phyloP scores from a whole-genome alignment of 2,113 vertebrate genomes.

The Gymnogyps californianus region DNA sequence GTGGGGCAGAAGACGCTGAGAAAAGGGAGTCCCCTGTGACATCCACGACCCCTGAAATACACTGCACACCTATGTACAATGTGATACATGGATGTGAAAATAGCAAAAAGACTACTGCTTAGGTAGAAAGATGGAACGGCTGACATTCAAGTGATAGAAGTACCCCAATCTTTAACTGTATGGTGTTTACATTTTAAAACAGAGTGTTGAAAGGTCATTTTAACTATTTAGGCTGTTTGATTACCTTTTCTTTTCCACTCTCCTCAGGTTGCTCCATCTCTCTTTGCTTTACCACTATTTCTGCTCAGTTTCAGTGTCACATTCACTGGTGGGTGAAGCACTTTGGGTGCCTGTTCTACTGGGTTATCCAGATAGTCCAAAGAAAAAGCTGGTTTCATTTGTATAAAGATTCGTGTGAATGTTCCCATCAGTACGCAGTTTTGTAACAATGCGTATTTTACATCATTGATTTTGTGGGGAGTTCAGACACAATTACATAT shows the following conservation, averaged over 20 bases:
- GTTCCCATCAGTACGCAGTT: neutral
- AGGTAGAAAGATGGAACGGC: neutral
- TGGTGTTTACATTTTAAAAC: neutral
- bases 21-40: neutral
- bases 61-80: neutral
- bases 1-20: neutral
- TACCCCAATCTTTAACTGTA: neutral
- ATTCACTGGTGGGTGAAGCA: neutral
- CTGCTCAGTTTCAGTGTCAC: neutral
- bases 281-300: neutral
- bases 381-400: neutral
- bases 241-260: neutral
- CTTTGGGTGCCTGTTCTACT: neutral
- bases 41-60: rapidly evolving
- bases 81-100: neutral
- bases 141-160: neutral
- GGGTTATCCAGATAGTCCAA: neutral
- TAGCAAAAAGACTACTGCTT: neutral
- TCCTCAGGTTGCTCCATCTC: neutral
- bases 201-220: neutral
- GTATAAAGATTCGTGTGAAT: neutral
- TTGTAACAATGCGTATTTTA: neutral
- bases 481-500: neutral
- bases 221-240: neutral
- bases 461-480: neutral